phyloP scores from a whole-genome alignment of 1,140 invertebrate genomes.

The Campodea augens region DNA sequence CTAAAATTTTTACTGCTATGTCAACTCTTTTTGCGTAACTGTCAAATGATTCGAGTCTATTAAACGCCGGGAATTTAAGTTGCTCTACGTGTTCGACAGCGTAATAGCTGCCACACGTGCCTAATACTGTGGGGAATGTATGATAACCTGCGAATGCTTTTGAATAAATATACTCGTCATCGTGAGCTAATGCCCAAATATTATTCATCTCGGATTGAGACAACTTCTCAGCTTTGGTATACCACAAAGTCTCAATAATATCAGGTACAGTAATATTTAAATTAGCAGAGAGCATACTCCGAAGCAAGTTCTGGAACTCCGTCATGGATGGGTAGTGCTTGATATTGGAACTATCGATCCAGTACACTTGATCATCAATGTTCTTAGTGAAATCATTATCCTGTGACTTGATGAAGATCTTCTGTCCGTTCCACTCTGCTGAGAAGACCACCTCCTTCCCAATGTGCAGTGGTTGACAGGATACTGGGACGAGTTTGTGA shows the following conservation, averaged over 20 bases:
- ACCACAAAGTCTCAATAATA: constrained; percentile 4
- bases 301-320: constrained; percentile 28
- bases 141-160: constrained; percentile 33
- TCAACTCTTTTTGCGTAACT: constrained; percentile 30
- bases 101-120: constrained; percentile 40
- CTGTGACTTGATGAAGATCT: constrained; percentile 30
- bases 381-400: constrained; percentile 3
- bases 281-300: constrained; percentile 27
- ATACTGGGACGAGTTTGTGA: constrained; percentile 28
- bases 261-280: constrained; percentile 29
- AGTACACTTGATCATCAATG: constrained; percentile 19
- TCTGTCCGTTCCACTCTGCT: constrained; percentile 28
- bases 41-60: constrained; percentile 19
- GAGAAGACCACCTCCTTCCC: constrained; percentile 36
- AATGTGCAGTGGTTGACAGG: constrained; percentile 32
- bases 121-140: constrained; percentile 40
- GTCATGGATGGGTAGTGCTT: constrained; percentile 31
- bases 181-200: constrained; percentile 38
- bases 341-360: constrained; percentile 25
- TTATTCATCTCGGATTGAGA: constrained; percentile 36
- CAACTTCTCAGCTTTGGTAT: neutral
- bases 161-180: constrained; percentile 42
- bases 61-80: constrained; percentile 14
- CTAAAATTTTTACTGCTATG: constrained; percentile 35
- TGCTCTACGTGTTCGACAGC: constrained; percentile 37